Base-by-base conservation (phyloP, 2,888 invertebrate genomes). In the Ryuthela nishihirai region DNA sequence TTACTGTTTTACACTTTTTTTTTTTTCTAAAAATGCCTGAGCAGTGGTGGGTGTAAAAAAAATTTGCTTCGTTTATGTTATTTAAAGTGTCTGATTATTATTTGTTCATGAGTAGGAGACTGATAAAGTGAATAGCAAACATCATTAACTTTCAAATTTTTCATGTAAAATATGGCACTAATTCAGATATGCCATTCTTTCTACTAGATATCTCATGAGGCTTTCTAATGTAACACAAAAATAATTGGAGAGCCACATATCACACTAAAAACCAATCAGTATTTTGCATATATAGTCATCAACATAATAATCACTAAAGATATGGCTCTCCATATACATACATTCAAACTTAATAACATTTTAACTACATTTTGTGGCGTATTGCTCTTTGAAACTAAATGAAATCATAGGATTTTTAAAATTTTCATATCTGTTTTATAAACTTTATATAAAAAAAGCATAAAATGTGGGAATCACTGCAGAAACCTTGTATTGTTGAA, bases 291-390 rank as follows among this genome's bases (percentile, higher is more conserved):
- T n/a, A 32, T 55, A 38, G 43, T 29, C 25, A 39, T 39, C 25
- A 42, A 9, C 23, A 35, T 55, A 42, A 48, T 44, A 44, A 20
- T 48, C 39, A n/a, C 17, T 36, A 47, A 32, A 44, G 32, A 44
- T 54, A 44, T 38, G 39, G 54, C 54, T 55, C 54, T 55, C 54
- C n/a, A n/a, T n/a, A n/a, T n/a, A n/a, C n/a, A n/a, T n/a, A n/a
- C n/a, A n/a, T n/a, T n/a, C n/a, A n/a, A n/a, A n/a, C n/a, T n/a
- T n/a, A n/a, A n/a, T n/a, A n/a, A n/a, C n/a, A n/a, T n/a, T n/a
- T n/a, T n/a, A n/a, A n/a, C n/a, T n/a, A n/a, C n/a, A n/a, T n/a
- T n/a, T n/a, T n/a, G n/a, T n/a, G n/a, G n/a, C n/a, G n/a, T n/a
- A n/a, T n/a, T n/a, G n/a, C n/a, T n/a, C n/a, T n/a, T n/a, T n/a